These are phyloP conservation scores for Acridotheres tristis DNA, from an alignment of 2,797 vertebrate genomes.

Conservation along the genomic window DNA sequence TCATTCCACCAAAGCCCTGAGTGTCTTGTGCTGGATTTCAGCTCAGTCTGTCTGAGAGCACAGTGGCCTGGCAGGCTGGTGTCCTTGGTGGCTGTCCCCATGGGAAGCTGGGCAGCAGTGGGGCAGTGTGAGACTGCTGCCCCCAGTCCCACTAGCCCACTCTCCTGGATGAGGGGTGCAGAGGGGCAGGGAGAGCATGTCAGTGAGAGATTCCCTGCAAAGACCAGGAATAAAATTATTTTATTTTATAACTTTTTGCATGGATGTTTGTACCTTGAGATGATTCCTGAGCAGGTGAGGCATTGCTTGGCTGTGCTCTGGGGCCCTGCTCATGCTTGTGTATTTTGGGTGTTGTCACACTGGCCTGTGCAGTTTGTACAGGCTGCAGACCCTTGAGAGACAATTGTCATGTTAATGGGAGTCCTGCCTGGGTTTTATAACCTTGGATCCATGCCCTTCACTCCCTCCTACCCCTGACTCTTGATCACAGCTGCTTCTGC, in stretches of 20 bases:
- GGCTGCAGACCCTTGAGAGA: background rate
- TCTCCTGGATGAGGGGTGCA: background rate
- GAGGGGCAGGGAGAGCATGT: background rate
- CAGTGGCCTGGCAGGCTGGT: background rate
- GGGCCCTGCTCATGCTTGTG: background rate
- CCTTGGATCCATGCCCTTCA: background rate
- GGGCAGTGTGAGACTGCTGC: background rate
- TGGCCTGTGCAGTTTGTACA: background rate
- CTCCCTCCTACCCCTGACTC: background rate
- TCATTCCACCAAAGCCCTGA: rapidly evolving
- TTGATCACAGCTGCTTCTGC: background rate
- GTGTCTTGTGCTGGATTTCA: background rate
- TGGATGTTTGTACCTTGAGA: background rate
- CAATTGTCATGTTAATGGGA: background rate
- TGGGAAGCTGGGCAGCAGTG: no score
- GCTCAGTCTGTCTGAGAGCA: background rate
- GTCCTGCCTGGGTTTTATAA: background rate
- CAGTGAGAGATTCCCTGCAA: background rate
- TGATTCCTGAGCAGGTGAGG: background rate
- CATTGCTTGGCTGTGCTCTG: background rate
- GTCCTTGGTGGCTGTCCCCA: background rate
- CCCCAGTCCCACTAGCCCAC: background rate
- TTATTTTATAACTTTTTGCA: background rate
- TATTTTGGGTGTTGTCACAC: background rate
- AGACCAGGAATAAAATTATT: background rate